These are phyloP conservation scores for Onychostruthus taczanowskii DNA, from an alignment of 2,113 vertebrate species.

Conservation along the genomic window DNA sequence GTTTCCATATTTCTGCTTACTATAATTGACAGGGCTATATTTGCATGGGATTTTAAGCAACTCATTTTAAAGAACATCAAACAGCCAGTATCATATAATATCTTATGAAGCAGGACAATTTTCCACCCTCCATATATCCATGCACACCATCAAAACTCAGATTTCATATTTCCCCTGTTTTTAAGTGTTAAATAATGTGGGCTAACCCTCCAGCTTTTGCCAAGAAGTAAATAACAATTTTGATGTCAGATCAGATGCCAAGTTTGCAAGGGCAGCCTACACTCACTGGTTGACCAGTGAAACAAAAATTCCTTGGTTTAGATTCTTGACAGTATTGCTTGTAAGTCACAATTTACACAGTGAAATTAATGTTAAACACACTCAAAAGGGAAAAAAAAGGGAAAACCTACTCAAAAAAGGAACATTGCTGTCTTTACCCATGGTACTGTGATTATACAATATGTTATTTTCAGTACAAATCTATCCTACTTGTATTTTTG, in stretches of 20 bases:
- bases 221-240: constrained; percentile 15
- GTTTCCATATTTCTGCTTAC: not conserved
- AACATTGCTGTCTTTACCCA: not conserved
- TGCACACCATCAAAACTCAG: not conserved
- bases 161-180: not conserved
- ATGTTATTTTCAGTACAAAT: constrained; percentile 17
- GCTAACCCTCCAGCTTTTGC: not conserved
- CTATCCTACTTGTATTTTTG: constrained; percentile 9
- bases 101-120: not conserved
- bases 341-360: not conserved
- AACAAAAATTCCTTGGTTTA: not conserved
- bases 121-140: not conserved
- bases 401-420: not conserved
- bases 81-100: not conserved
- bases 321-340: not conserved
- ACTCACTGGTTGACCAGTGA: not conserved
- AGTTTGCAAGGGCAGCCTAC: not conserved
- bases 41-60: accelerated
- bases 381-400: not conserved
- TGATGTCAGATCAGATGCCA: constrained; percentile 5
- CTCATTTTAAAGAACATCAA: not conserved
- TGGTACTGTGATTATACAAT: not conserved
- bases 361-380: not conserved
- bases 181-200: not conserved
- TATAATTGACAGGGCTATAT: not conserved